Conservation (phyloP, 1,140 invertebrate species). For the Trissolcus basalis region DNA sequence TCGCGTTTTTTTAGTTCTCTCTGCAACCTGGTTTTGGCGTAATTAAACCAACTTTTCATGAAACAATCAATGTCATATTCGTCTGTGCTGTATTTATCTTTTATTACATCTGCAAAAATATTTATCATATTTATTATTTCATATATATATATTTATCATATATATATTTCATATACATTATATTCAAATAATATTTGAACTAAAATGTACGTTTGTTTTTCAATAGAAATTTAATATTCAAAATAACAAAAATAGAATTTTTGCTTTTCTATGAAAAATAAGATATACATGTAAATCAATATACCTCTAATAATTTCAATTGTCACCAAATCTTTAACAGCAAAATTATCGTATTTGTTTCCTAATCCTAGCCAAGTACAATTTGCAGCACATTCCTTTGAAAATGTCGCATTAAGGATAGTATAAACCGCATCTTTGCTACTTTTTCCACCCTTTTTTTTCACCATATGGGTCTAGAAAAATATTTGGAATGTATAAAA, state of each 20-base stretch:
- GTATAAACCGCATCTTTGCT: neutral
- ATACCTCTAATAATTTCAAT: neutral
- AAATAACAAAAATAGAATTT: no score
- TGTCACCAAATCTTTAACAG: neutral
- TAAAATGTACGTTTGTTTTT: no score
- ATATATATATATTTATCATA: no score
- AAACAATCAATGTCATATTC: neutral
- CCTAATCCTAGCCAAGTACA: constrained; percentile 2
- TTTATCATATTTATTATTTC: no score
- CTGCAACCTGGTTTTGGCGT: neutral
- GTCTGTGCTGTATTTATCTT: neutral
- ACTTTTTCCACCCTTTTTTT: neutral
- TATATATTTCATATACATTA: no score
- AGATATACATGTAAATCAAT: no score
- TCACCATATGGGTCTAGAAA: constrained; percentile 1
- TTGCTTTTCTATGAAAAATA: no score
- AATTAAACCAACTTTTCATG: constrained; percentile 5
- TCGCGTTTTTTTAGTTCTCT: neutral
- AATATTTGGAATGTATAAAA: no score
- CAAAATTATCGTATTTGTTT: neutral
- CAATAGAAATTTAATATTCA: no score
- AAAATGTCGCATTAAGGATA: neutral
- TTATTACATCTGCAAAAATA: constrained; percentile 1
- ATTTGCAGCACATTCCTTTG: constrained; percentile 1
- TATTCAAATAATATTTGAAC: no score